Conservation (phyloP, 2,797 vertebrate genomes). For the Danio choprae region DNA sequence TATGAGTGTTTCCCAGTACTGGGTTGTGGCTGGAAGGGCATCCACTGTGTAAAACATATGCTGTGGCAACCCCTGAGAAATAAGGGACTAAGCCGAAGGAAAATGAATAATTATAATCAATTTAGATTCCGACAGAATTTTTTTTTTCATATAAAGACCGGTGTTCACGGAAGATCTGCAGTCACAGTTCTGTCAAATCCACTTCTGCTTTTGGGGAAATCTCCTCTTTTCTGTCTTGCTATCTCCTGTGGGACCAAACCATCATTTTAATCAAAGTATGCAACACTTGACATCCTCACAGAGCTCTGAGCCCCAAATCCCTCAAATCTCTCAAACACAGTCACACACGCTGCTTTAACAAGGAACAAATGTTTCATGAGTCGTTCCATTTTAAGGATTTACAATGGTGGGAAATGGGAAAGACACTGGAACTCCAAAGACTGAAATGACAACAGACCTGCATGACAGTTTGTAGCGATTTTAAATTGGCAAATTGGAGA, state of each 20-base stretch:
- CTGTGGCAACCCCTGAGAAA: too few species aligned
- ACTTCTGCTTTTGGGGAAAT: conserved; percentile 39
- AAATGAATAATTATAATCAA: too few species aligned
- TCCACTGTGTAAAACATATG: too few species aligned
- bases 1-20: too few species aligned
- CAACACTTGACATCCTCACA: conserved; percentile 12
- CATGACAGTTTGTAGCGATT: neutral
- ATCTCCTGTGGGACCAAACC: conserved; percentile 35
- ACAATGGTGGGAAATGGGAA: neutral
- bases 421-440: neutral
- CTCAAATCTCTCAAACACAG: conserved; percentile 57
- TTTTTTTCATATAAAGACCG: conserved; percentile 12
- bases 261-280: conserved; percentile 53
- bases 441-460: neutral
- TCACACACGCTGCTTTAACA: neutral
- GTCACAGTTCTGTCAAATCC: conserved; percentile 36
- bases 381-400: neutral
- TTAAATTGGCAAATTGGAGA: neutral
- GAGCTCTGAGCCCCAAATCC: conserved; percentile 11
- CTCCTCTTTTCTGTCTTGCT: conserved; percentile 4
- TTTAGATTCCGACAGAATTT: neutral
- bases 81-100: too few species aligned
- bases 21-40: too few species aligned
- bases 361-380: neutral
- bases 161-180: neutral